These are phyloP conservation scores for Agrotis exclamationis DNA, from an alignment of 2,888 invertebrate species.

Conservation along the genomic window DNA sequence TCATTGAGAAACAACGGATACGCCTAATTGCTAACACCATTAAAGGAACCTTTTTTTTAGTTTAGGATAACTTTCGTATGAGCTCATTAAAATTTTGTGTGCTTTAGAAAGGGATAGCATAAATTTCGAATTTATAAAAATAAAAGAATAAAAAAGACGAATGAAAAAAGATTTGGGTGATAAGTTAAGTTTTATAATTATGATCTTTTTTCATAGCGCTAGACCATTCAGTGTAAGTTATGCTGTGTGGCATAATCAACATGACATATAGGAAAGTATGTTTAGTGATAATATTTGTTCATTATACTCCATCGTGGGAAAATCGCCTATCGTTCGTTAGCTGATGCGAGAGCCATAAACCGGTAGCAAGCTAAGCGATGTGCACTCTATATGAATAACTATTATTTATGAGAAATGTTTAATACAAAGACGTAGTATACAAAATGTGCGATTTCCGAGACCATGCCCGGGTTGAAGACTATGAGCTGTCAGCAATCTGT, in stretches of 20 bases:
- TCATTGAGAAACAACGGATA: conserved; percentile 79
- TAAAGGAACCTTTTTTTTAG: conserved; percentile 41
- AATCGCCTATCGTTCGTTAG: conserved; percentile 6
- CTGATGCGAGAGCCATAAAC: conserved; percentile 5
- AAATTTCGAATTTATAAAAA: too few species aligned
- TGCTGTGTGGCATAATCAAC: not conserved
- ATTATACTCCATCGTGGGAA: conserved; percentile 26
- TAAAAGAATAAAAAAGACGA: too few species aligned
- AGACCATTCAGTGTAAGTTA: not conserved
- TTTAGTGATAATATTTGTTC: not conserved
- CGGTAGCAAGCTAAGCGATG: conserved; percentile 4
- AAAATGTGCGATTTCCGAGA: not conserved
- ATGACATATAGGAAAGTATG: not conserved
- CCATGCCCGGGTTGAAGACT: too few species aligned
- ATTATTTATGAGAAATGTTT: conserved; percentile 3
- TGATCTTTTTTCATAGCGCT: too few species aligned
- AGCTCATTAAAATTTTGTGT: conserved; percentile 4
- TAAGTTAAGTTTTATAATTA: not conserved
- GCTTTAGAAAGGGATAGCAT: not conserved
- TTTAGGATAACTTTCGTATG: conserved; percentile 36
- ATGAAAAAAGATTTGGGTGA: too few species aligned
- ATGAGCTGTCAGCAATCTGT: too few species aligned
- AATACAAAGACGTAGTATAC: not conserved
- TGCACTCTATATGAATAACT: not conserved
- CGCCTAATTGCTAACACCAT: conserved; percentile 71